Percentiles rank a stretch among this genome's conserved stretches.
Evolutionary conservation across 2,113 vertebrate species (phyloP).

Genomic region (Lepus timidus): DNA sequence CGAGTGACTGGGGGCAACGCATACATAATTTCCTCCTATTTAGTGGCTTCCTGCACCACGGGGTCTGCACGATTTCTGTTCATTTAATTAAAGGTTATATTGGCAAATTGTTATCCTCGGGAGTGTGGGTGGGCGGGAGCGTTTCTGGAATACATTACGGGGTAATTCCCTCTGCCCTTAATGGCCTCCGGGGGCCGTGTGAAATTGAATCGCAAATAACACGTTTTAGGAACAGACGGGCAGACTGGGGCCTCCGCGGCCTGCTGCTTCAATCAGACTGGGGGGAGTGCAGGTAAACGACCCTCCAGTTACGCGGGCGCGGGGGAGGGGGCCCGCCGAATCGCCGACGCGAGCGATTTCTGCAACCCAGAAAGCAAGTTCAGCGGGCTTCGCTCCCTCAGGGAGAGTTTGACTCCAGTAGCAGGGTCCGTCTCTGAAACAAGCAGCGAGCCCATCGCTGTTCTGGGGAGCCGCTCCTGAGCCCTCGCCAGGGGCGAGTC

Average conservation of each 20-base stretch:
- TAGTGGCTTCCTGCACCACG: constrained; percentile 75
- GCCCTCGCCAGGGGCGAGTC: background rate
- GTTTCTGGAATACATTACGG: constrained; percentile 72
- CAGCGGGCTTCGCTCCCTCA: background rate
- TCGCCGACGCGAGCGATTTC: constrained; percentile 49
- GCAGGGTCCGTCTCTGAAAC: constrained; percentile 59
- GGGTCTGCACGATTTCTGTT: constrained; percentile 79
- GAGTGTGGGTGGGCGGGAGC: constrained; percentile 66
- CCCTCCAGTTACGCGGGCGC: constrained; percentile 27
- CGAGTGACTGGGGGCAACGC: constrained; percentile 78
- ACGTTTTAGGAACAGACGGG: constrained; percentile 54
- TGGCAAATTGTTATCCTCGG: constrained; percentile 77
- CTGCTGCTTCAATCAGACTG: constrained; percentile 62
- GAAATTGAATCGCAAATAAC: constrained; percentile 77
- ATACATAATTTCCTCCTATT: constrained; percentile 80
- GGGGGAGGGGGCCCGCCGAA: constrained; percentile 34
- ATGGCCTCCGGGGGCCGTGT: constrained; percentile 37
- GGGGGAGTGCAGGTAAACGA: constrained; percentile 51
- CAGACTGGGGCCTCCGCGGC: constrained; percentile 61
- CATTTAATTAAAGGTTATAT: constrained; percentile 77
- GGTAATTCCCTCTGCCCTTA: constrained; percentile 77
- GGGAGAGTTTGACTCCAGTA: constrained; percentile 7
- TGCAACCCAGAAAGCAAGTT: constrained; percentile 55
- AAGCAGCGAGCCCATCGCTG: constrained; percentile 18
- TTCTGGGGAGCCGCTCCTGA: constrained; percentile 40